phyloP scores from a whole-genome alignment of 2,888 invertebrate genomes.

The Fragum sueziense region DNA sequence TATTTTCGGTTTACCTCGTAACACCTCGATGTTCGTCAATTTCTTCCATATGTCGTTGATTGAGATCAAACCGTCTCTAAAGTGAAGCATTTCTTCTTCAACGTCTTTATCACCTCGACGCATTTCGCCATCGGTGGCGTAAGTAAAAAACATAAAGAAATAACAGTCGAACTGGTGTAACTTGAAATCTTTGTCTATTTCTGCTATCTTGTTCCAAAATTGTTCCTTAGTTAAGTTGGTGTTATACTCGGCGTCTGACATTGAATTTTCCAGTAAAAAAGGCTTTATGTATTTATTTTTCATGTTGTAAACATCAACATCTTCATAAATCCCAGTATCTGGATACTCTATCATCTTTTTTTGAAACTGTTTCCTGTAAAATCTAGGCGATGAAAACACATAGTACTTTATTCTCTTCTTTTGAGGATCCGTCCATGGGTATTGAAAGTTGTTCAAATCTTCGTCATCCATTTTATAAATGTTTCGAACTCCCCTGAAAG shows the following conservation, averaged over 20 bases:
- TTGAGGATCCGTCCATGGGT: background rate
- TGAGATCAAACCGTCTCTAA: background rate
- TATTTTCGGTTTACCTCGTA: constrained; percentile 3
- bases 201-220: background rate
- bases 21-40: background rate
- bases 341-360: background rate
- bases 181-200: background rate
- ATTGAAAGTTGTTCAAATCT: background rate
- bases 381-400: background rate
- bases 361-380: background rate
- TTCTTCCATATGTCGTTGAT: constrained; percentile 9
- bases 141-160: constrained; percentile 20
- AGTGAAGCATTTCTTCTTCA: constrained; percentile 3
- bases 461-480: background rate
- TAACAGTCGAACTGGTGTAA: constrained; percentile 1
- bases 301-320: constrained; percentile 1
- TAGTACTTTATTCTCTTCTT: background rate
- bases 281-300: background rate
- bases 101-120: background rate
- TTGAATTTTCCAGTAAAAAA: background rate
- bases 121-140: background rate
- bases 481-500: too few relatives aligned
- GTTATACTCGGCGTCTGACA: background rate
- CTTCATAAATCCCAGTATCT: background rate
- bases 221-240: background rate